phyloP scores from a whole-genome alignment of 92 coral and sea anemone genomes.

The Phenganax stokvisi region DNA sequence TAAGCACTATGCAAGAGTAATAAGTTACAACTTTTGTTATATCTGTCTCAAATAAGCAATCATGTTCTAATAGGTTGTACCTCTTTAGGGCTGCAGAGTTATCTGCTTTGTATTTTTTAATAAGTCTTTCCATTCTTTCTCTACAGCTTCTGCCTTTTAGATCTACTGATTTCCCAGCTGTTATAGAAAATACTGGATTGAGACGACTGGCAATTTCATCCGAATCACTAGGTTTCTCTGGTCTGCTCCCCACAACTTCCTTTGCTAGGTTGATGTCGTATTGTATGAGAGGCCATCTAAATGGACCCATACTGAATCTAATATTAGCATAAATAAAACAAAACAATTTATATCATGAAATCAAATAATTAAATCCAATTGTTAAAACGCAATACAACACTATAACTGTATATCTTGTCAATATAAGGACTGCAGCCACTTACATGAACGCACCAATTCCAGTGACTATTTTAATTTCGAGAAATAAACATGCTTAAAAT shows the following conservation, averaged over 20 bases:
- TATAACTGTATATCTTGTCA: no score
- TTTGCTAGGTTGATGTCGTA: constrained; percentile 44
- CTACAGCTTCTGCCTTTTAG: constrained; percentile 43
- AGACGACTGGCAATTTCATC: constrained; percentile 23
- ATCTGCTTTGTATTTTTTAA: constrained; percentile 43
- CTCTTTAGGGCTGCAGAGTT: constrained; percentile 30
- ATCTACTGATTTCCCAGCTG: constrained; percentile 27
- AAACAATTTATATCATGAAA: no score
- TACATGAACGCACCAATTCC: no score
- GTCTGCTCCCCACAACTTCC: constrained; percentile 43
- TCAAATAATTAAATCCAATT: no score
- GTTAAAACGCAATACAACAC: no score
- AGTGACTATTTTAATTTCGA: no score
- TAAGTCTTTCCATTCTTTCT: constrained; percentile 41
- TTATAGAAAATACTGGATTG: constrained; percentile 23
- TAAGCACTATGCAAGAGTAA: no score
- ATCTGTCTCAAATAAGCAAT: no score
- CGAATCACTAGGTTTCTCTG: constrained; percentile 38
- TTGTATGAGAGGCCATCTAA: constrained; percentile 43
- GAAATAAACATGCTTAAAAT: no score
- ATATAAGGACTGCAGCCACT: no score
- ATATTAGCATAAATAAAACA: no score
- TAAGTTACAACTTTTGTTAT: no score
- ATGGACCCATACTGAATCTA: constrained; percentile 34
- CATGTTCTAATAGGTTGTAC: not conserved